Evolutionary conservation across 2,888 invertebrate genomes (phyloP).

Genomic region (Eulithis prunata): DNA sequence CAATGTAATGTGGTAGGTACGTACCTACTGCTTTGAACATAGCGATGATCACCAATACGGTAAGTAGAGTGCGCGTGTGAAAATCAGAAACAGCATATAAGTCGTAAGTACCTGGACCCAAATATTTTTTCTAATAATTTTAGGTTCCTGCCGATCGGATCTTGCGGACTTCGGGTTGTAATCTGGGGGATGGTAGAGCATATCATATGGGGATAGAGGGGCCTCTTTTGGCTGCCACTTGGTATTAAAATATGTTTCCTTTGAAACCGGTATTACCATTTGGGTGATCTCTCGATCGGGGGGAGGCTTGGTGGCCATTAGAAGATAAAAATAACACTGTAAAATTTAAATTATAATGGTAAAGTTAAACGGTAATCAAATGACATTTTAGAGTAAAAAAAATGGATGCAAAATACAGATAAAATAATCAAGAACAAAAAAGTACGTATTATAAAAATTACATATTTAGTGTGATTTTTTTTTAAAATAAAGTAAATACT

Average conservation of each 20-base stretch:
- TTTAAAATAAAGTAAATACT: not conserved
- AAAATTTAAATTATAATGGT: slow-evolving; percentile 1
- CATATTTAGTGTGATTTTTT: no score
- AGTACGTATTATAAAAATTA: no score
- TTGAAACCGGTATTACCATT: slow-evolving; percentile 73
- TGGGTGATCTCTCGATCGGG: slow-evolving; percentile 58
- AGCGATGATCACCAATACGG: no score
- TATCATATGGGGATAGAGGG: slow-evolving; percentile 72
- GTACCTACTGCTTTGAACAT: no score
- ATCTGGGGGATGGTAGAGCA: slow-evolving; percentile 77
- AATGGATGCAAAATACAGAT: no score
- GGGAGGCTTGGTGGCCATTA: slow-evolving; percentile 31
- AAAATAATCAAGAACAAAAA: no score
- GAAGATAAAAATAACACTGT: not conserved
- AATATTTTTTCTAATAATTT: slow-evolving; percentile 72
- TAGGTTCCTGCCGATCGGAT: slow-evolving; percentile 72
- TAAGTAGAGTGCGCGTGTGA: no score
- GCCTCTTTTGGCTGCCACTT: slow-evolving; percentile 59
- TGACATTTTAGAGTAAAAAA: not conserved
- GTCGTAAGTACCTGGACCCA: slow-evolving; percentile 66
- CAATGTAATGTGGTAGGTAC: no score
- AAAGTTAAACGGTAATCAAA: not conserved
- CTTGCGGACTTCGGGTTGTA: slow-evolving; percentile 75
- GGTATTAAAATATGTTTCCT: slow-evolving; percentile 70
- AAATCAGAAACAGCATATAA: not conserved